Conservation (phyloP, 2,797 vertebrate genomes). For the Ficedula albicollis region DNA sequence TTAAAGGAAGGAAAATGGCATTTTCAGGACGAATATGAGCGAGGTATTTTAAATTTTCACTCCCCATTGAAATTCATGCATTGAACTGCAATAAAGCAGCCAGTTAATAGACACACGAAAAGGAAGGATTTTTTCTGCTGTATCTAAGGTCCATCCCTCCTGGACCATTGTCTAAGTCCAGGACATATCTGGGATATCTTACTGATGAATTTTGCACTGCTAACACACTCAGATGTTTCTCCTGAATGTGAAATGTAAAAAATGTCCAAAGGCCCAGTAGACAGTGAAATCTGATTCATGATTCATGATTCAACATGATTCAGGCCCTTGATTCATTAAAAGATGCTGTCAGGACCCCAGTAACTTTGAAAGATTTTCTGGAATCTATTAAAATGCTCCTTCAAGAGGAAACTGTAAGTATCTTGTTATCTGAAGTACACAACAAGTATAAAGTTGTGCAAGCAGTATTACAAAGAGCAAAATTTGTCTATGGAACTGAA, state of each 20-base stretch:
- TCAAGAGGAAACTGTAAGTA: neutral
- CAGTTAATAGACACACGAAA: neutral
- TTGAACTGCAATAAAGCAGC: neutral
- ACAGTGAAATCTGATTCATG: neutral
- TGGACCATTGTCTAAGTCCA: neutral
- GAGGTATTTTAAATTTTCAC: neutral
- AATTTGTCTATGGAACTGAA: neutral
- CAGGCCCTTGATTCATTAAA: neutral
- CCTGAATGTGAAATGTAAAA: neutral
- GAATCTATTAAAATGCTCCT: neutral
- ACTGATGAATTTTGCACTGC: neutral
- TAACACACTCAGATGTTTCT: neutral
- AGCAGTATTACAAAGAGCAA: neutral
- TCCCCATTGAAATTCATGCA: neutral
- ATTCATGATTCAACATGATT: too few species aligned
- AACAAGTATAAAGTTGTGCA: neutral
- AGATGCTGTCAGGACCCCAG: neutral
- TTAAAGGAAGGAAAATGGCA: neutral
- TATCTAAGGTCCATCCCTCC: neutral
- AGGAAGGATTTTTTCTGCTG: neutral
- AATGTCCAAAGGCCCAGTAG: neutral
- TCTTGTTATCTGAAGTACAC: neutral
- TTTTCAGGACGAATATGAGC: neutral
- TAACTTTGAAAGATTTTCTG: neutral
- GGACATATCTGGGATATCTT: neutral